These are phyloP conservation scores for Meles meles DNA, from an alignment of 2,113 vertebrate genomes.

Conservation along the genomic window DNA sequence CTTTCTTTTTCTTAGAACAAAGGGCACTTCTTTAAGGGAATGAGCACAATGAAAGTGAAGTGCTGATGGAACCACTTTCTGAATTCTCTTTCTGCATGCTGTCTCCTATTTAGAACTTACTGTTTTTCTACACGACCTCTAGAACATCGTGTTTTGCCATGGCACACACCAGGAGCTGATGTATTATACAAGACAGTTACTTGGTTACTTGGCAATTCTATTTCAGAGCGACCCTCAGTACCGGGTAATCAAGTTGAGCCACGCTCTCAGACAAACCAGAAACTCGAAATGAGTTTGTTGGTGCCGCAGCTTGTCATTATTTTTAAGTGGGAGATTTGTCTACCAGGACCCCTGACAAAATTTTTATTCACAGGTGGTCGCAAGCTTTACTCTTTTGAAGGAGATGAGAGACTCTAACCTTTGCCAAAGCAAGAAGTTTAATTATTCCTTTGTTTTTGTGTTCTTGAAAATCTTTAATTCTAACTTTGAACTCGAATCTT, in stretches of 20 bases:
- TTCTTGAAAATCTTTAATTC: not conserved
- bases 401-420: not conserved
- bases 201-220: not conserved
- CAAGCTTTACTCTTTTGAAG: not conserved
- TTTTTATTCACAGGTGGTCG: not conserved
- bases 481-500: not conserved
- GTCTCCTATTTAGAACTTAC: not conserved
- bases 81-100: not conserved
- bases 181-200: not conserved
- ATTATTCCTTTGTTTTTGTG: not conserved
- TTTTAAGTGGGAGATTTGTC: not conserved
- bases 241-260: not conserved
- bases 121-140: not conserved
- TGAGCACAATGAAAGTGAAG: not conserved
- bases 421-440: not conserved
- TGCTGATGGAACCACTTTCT: not conserved
- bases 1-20: constrained; percentile 5
- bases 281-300: not conserved
- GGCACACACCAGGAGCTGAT: not conserved
- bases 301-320: not conserved
- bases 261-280: not conserved
- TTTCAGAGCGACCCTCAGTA: not conserved
- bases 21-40: not conserved
- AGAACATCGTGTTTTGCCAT: not conserved
- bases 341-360: not conserved